phyloP scores from a whole-genome alignment of 2,113 vertebrate genomes.

The rabbit (Oryctolagus cuniculus) region DNA sequence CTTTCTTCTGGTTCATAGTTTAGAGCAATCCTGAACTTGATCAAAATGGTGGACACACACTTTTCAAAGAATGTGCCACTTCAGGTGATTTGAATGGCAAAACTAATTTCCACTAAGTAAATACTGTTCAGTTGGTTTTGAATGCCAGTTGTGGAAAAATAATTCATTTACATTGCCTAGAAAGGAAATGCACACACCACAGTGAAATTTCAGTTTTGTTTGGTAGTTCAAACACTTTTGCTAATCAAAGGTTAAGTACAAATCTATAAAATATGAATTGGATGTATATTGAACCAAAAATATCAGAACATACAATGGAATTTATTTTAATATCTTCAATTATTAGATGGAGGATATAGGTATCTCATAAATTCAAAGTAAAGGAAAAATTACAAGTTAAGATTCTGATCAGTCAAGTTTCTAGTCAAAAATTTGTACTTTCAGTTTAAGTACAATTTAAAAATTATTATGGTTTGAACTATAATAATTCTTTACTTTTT shows the following conservation, averaged over 20 bases:
- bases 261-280: not conserved
- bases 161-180: not conserved
- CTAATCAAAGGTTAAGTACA: slow-evolving; percentile 25
- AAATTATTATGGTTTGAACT: not conserved
- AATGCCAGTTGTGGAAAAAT: not conserved
- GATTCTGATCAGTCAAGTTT: slow-evolving; percentile 23
- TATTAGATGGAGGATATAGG: not conserved
- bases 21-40: slow-evolving; percentile 25
- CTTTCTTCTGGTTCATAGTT: slow-evolving; percentile 40
- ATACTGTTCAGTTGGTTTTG: not conserved
- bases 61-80: slow-evolving; percentile 22
- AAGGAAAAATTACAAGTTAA: not conserved
- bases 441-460: slow-evolving; percentile 32
- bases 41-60: not conserved
- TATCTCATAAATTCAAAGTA: not conserved
- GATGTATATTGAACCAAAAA: slow-evolving; percentile 15
- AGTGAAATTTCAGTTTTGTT: slow-evolving; percentile 16
- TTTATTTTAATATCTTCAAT: slow-evolving; percentile 40
- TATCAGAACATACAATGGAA: not conserved
- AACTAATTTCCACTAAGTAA: not conserved
- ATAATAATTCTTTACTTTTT: slow-evolving; percentile 23
- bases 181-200: slow-evolving; percentile 9
- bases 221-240: not conserved
- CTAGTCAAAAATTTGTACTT: slow-evolving; percentile 26
- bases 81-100: slow-evolving; percentile 5